Evolutionary conservation across 2,113 vertebrate species (phyloP), one percentile per base, ranked within the genome.

Genomic region (Octodon degus): DNA sequence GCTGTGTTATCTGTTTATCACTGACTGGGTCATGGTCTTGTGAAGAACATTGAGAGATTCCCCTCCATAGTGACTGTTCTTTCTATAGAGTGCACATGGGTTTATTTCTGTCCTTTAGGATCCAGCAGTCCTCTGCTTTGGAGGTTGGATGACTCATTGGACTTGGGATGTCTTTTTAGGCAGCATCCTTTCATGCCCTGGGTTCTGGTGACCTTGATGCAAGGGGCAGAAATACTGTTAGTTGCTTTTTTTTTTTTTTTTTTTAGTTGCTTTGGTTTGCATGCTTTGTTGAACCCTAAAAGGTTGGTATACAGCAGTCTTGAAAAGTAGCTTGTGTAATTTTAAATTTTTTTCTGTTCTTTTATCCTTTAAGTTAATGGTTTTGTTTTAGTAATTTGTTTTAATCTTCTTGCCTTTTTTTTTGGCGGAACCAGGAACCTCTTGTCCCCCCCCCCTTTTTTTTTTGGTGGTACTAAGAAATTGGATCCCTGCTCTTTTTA

Each of bases 381-480:
- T 80, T 95, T 94, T 67, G 24, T 93, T 27, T 90, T 74, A 43
- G 72, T 94, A 1, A 77, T 65, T 88, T 63, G 34, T 83, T 88
- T 94, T 89, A 95, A 76, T 60, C 6, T 20, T 43, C 3, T 82
- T 2, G 20, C 20, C 20, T 37, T 72, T 40, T 67, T 32, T 67
- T 67, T 67, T 43, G 43, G 43, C 43, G 43, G 43, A 43, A 43
- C 43, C 43, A 43, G 43, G 43, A 43, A 4, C 5, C 27, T 43
- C 3, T 82, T 2, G 20, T 10, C 22, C 8, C 12, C 32, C 32
- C 22, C 22, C 8, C 12, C 32, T 65, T 37, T 37, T 70, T 2
- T 70, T 70, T n/a, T n/a, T 70, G 1, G 68, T 20, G 19, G 37
- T 74, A 74, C 9, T 40, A 40, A 40, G 70, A 22, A 74, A 1